A percentile compares a stretch with the other conserved stretches of the same genome.
Conservation (phyloP, 2,888 invertebrate genomes). For the Piscicola geometra region DNA sequence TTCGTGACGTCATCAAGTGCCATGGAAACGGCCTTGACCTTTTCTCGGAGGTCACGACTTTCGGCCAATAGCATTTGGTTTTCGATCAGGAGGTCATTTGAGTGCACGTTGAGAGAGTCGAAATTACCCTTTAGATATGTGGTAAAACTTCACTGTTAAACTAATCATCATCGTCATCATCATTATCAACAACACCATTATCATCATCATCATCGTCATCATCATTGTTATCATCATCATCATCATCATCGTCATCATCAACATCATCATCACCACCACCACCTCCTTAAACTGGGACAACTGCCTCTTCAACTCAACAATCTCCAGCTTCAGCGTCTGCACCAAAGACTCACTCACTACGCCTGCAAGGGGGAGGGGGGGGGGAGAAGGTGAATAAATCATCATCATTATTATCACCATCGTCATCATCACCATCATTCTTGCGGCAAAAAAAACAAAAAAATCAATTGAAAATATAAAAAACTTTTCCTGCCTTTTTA, state of each 20-base stretch:
- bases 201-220: too few relatives aligned
- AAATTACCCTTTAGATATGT: too few relatives aligned
- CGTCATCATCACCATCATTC: background rate
- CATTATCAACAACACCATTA: too few relatives aligned
- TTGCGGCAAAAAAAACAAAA: background rate
- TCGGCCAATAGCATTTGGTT: constrained; percentile 86
- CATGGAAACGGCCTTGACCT: constrained; percentile 89
- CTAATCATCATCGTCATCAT: too few relatives aligned
- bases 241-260: background rate
- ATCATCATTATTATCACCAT: too few relatives aligned
- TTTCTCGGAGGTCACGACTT: constrained; percentile 75
- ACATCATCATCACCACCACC: too few relatives aligned
- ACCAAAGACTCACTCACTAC: constrained; percentile 9
- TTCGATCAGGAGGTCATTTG: constrained; percentile 92
- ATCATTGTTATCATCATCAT: background rate
- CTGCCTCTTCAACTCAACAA: background rate
- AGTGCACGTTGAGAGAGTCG: constrained; percentile 45
- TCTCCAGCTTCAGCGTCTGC: constrained; percentile 3
- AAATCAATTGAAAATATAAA: too few relatives aligned
- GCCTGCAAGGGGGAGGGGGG: too few relatives aligned
- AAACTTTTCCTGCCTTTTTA: too few relatives aligned
- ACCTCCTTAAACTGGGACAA: background rate
- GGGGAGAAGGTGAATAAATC: too few relatives aligned
- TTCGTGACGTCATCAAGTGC: constrained; percentile 80
- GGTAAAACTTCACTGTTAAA: too few relatives aligned